Evolutionary conservation across 1,140 invertebrate genomes (phyloP).

Genomic region (Drosophila paulistorum): DNA sequence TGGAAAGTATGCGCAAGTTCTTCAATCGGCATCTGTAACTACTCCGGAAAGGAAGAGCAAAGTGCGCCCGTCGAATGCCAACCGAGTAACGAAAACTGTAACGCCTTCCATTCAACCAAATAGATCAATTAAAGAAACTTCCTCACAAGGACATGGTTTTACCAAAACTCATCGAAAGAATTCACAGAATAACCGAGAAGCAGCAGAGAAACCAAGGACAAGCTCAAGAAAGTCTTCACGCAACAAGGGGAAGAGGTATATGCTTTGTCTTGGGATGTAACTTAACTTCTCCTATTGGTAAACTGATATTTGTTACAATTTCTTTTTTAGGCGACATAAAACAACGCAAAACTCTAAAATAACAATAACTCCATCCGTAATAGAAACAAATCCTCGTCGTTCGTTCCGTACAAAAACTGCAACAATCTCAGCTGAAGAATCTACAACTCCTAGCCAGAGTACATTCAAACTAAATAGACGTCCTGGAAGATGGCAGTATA

Average conservation of each 20-base stretch:
- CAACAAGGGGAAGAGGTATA: constrained; percentile 66
- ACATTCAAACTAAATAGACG: constrained; percentile 91
- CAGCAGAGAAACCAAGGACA: constrained; percentile 33
- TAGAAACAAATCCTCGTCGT: constrained; percentile 83
- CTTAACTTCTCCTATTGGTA: too few relatives aligned
- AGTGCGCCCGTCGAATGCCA: constrained; percentile 45
- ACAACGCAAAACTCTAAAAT: constrained; percentile 77
- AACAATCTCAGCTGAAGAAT: constrained; percentile 85
- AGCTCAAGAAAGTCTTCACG: constrained; percentile 60
- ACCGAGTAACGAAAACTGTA: constrained; percentile 60
- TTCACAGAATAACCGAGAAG: constrained; percentile 32
- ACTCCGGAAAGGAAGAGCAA: constrained; percentile 57
- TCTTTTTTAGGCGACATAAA: constrained; percentile 57
- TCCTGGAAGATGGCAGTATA: constrained; percentile 93
- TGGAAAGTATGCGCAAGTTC: constrained; percentile 46
- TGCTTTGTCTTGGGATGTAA: too few relatives aligned
- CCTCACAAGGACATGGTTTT: constrained; percentile 24
- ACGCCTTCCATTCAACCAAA: constrained; percentile 48
- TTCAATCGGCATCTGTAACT: constrained; percentile 25
- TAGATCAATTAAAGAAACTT: constrained; percentile 43
- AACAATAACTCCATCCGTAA: constrained; percentile 72
- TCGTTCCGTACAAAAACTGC: constrained; percentile 86
- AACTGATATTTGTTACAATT: neutral
- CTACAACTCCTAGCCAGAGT: constrained; percentile 85
- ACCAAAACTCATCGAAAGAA: constrained; percentile 56